Evolutionary conservation across 2,888 invertebrate genomes (phyloP).

Genomic region (Chrysolina americana): DNA sequence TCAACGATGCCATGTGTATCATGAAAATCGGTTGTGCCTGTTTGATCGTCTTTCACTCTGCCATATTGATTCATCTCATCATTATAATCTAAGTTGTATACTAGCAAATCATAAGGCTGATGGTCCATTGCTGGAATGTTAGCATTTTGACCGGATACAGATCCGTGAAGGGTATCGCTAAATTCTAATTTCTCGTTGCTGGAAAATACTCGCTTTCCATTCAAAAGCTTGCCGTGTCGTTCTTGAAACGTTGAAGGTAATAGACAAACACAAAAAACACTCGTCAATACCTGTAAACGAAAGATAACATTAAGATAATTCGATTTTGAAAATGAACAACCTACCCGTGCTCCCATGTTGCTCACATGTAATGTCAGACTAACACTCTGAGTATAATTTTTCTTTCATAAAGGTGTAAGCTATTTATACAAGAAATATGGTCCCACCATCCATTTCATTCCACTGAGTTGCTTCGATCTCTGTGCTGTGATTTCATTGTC

Average conservation of each 20-base stretch:
- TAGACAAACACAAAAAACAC: slow-evolving; percentile 45
- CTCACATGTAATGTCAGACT: slow-evolving; percentile 39
- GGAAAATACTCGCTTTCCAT: neutral
- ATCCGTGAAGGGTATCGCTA: slow-evolving; percentile 36
- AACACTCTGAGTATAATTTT: slow-evolving; percentile 52
- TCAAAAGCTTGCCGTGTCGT: neutral
- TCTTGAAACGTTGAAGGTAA: slow-evolving; percentile 17
- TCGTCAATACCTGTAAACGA: slow-evolving; percentile 34
- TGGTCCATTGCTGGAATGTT: slow-evolving; percentile 39
- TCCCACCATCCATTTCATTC: slow-evolving; percentile 14
- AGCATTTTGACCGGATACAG: slow-evolving; percentile 33
- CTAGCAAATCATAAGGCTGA: slow-evolving; percentile 35
- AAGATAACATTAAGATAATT: neutral
- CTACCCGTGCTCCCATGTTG: slow-evolving; percentile 56
- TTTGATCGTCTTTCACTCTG: neutral
- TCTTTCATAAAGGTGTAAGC: neutral
- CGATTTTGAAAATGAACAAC: slow-evolving; percentile 29
- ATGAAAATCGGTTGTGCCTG: neutral
- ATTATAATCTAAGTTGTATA: slow-evolving; percentile 26
- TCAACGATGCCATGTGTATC: neutral
- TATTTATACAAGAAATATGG: neutral
- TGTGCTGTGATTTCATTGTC: slow-evolving; percentile 4
- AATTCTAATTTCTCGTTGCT: slow-evolving; percentile 6
- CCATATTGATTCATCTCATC: slow-evolving; percentile 26
- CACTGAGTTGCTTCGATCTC: neutral